Base-by-base conservation (phyloP, 2,888 invertebrate genomes). In the Orthonychiurus folsomi region DNA sequence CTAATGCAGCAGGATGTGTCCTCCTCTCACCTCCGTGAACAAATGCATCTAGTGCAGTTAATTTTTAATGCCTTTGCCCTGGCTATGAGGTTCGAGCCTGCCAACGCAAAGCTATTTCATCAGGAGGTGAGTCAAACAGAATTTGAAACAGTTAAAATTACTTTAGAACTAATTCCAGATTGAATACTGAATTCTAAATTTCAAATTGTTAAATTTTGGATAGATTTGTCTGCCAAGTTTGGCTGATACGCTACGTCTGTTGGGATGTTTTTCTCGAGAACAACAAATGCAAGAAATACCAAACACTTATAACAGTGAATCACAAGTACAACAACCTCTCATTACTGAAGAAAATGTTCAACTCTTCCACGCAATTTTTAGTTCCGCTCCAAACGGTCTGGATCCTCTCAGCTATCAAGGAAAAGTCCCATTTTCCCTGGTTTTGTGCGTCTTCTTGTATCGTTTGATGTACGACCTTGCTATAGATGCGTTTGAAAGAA, bases 71-170 rank as follows among this genome's bases (percentile, higher is more conserved):
- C 94, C 0, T 85, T 99, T 70, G 91, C 93, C 65, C 92, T 95
- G 0, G 95, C 96, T 1, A 97, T 99, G 97, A 83, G 99, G 72
- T 99, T 95, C 76, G 99, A 99, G 78, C 99, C 99, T 1, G 96
- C 96, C 0, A 99, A 99, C 78, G 97, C 97, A 0, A 94, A 94
- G 77, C 93, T 94, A 80, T 99, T 99, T 80, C 88, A 93, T 75
- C 88, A 92, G 69, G 97, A 99, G 83, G 89, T 88, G 74, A 75
- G 75, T 70, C n/a, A 25, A 56, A 5, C 21, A 60, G 56, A 27
- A 25, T 54, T 60, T 27, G 5, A 23, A 37, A 5, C 21, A 20
- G 21, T 15, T 21, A n/a, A 53, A 15, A 53, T 20, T 18, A 53
- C 21, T 53, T 53, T 53, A 12, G 20, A 18, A 12, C 18, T 20